These are phyloP conservation scores for Parus major DNA, from an alignment of 2,113 vertebrate species.

Conservation along the genomic window DNA sequence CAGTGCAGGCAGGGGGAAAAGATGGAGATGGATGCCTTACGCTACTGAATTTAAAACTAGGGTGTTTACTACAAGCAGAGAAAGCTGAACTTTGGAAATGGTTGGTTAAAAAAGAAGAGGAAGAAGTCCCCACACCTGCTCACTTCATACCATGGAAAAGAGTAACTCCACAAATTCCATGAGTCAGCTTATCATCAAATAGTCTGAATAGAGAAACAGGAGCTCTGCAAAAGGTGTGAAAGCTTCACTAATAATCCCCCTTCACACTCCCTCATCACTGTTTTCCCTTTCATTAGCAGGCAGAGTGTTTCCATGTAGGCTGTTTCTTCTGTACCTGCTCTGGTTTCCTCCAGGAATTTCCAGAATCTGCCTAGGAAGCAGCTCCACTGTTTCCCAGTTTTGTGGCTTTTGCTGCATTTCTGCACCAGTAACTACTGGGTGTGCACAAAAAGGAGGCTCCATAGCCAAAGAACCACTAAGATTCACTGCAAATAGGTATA, in stretches of 20 bases:
- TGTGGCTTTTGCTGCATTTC: neutral
- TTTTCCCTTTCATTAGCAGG: conserved; percentile 30
- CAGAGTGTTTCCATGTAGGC: neutral
- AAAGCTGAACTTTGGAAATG: neutral
- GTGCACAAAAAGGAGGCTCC: neutral
- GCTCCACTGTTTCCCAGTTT: neutral
- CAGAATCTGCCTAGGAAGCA: neutral
- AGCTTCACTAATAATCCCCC: neutral
- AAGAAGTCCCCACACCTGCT: neutral
- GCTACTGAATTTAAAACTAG: neutral
- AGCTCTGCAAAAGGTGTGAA: conserved; percentile 1
- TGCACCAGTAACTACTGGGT: neutral
- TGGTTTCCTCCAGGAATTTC: neutral
- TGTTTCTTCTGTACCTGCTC: neutral
- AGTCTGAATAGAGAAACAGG: conserved; percentile 7
- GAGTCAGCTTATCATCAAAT: neutral
- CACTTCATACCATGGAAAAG: neutral
- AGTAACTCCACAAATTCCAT: conserved; percentile 7
- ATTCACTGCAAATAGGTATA: neutral
- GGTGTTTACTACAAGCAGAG: neutral
- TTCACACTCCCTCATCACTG: neutral
- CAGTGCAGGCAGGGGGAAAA: neutral
- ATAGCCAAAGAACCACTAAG: neutral
- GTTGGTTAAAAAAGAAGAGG: neutral
- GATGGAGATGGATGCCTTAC: neutral